Base-by-base conservation (phyloP, 1,140 invertebrate species). In the Trachymyrmex septentrionalis region DNA sequence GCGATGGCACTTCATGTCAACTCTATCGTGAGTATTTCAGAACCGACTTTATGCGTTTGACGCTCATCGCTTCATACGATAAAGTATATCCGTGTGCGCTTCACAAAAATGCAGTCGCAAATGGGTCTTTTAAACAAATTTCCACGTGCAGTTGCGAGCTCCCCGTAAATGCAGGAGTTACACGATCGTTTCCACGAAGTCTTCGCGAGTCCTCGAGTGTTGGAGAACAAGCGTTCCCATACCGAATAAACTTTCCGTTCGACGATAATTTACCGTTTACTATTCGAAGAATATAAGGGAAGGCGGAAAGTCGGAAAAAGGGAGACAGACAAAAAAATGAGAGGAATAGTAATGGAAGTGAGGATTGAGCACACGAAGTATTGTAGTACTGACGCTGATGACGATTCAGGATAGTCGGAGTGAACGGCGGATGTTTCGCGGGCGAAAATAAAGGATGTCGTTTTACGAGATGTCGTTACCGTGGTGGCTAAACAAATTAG, bases 401-500 rank as follows among this genome's bases (percentile, higher is more conserved):
- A 57, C 78, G 44, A 9, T 6, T 81, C 14, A 50, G 48, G 38
- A 34, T n/a, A 30, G 3, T 30, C 66, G 48, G 6, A 3, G 38
- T 57, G 64, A 50, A 85, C 50, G 55, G 14, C 27, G 67, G 73
- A 85, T 80, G 53, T 86, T 90, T 87, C 78, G 71, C 69, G 88
- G 69, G 86, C 87, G 50, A 88, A 87, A 88, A 92, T 77, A 87
- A 73, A 90, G 84, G 55, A 86, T 21, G 87, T 86, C 72, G 87
- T 91, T 93, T 93, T 92, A 92, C 87, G 91, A 90, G 90, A 91
- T 90, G 87, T 92, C 92, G 89, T 94, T 94, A 92, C 84, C 86
- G 78, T 88, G 82, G 88, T 86, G 78, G 80, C 92, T 92, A 92
- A 93, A 92, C 88, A 93, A 93, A 94, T 94, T 93, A 93, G 90